A percentile compares a stretch with the other conserved stretches of the same genome.
Evolutionary conservation across 1,140 invertebrate genomes (phyloP).

Genomic region (Drosophila pseudoobscura): DNA sequence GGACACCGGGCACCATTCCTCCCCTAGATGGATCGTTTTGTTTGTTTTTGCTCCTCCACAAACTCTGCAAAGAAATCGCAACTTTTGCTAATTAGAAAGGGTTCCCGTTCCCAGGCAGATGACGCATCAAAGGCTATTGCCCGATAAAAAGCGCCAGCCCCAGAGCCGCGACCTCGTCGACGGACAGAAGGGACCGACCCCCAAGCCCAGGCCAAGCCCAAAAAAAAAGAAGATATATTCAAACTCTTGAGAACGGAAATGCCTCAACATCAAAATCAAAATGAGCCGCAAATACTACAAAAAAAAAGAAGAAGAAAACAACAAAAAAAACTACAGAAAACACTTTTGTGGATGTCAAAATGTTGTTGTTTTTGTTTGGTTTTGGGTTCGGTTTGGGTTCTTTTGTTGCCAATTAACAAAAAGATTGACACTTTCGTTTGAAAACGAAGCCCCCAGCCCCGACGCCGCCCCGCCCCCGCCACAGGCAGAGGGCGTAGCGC

Average conservation of each 20-base stretch:
- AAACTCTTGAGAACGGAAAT: constrained; percentile 76
- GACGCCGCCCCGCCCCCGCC: neutral
- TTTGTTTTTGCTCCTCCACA: neutral
- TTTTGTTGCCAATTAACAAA: constrained; percentile 75
- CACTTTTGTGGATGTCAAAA: constrained; percentile 25
- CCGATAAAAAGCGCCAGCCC: constrained; percentile 46
- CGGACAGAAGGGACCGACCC: too few relatives aligned
- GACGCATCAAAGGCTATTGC: constrained; percentile 79
- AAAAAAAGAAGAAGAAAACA: constrained; percentile 28
- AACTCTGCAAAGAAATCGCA: constrained; percentile 17
- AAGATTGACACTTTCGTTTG: constrained; percentile 80
- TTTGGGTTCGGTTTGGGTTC: constrained; percentile 28
- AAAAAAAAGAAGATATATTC: constrained; percentile 23
- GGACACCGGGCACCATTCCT: neutral
- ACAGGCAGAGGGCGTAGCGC: constrained; percentile 35
- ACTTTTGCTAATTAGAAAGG: constrained; percentile 70
- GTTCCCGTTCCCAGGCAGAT: constrained; percentile 41
- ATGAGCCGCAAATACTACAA: constrained; percentile 31
- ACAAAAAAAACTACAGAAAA: constrained; percentile 37
- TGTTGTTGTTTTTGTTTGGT: constrained; percentile 15
- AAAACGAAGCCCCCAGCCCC: constrained; percentile 30
- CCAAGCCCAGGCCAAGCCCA: constrained; percentile 52
- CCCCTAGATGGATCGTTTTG: neutral
- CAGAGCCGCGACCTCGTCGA: constrained; percentile 20
- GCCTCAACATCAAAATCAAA: constrained; percentile 56